Conservation (phyloP, 2,113 vertebrate genomes). For the Zosterops pallidus region DNA sequence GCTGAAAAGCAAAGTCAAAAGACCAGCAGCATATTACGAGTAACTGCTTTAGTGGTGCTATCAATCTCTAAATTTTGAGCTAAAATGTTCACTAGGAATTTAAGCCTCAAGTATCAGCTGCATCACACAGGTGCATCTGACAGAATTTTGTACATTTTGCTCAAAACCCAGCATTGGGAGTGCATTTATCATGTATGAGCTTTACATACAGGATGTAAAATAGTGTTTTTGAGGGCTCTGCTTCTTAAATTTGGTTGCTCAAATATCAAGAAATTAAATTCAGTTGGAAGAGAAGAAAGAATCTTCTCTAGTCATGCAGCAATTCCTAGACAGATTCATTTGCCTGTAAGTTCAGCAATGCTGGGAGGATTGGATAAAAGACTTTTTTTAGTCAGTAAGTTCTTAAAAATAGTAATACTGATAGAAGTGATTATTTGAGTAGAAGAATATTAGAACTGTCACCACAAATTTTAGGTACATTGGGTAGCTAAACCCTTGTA, state of each 20-base stretch:
- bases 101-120: neutral
- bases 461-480: neutral
- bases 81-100: neutral
- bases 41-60: neutral
- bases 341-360: neutral
- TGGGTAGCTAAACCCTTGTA: neutral
- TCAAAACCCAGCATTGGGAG: neutral
- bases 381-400: neutral
- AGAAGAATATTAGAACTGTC: neutral
- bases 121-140: neutral
- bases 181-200: rapidly evolving
- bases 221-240: neutral
- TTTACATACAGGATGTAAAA: neutral
- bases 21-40: neutral
- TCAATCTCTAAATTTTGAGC: neutral
- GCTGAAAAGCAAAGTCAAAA: neutral
- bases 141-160: neutral
- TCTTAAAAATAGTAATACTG: neutral
- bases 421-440: neutral
- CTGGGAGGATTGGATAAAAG: neutral
- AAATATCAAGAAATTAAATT: neutral
- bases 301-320: neutral
- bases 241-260: neutral
- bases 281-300: neutral
- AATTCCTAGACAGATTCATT: neutral